Base-by-base conservation (phyloP, 2,888 invertebrate genomes). In the Stictocephala bisonia region DNA sequence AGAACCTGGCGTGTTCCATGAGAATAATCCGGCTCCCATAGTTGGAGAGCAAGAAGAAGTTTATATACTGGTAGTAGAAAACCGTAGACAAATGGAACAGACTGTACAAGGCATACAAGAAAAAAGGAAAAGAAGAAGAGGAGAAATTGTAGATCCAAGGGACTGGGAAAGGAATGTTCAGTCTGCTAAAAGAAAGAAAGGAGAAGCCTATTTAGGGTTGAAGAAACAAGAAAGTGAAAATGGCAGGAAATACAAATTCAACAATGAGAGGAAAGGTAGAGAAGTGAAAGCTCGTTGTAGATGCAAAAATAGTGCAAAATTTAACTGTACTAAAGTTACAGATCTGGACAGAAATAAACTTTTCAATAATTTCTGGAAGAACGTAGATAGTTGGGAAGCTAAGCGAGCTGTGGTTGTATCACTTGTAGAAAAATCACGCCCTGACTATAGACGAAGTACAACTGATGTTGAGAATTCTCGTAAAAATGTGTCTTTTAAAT, bases 111-210 rank as follows among this genome's bases (percentile, higher is more conserved):
- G n/a, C n/a, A n/a, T n/a, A n/a, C n/a, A n/a, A n/a, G n/a, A n/a
- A n/a, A n/a, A n/a, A 58, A 60, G n/a, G 11, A 48, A 60, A 60
- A 26, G 71, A 9, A 26, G 24, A n/a, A 71, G 44, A 71, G 60
- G 71, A 1, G 71, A 71, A 71, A 27, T 60, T 44, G 27, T 71
- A 26, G 26, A 71, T 71, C 71, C 71, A 60, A 26, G 26, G 9
- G 26, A 71, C 15, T 71, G 58, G 71, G 71, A 9, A 40, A 58
- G 71, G 13, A 71, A 71, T 60, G n/a, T 41, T 13, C 26, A 22
- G 41, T 15, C 60, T 26, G 60, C 41, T 71, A 60, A 71, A 71
- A 71, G 71, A 44, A 71, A 24, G 40, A 71, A 24, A 58, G 71
- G 71, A 15, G 71, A 71, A 60, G 2, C 4, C 4, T 71, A 71